Evolutionary conservation across 1,140 invertebrate genomes (phyloP), one percentile per base, ranked within the genome.

Genomic region (Drosophila mayri): DNA sequence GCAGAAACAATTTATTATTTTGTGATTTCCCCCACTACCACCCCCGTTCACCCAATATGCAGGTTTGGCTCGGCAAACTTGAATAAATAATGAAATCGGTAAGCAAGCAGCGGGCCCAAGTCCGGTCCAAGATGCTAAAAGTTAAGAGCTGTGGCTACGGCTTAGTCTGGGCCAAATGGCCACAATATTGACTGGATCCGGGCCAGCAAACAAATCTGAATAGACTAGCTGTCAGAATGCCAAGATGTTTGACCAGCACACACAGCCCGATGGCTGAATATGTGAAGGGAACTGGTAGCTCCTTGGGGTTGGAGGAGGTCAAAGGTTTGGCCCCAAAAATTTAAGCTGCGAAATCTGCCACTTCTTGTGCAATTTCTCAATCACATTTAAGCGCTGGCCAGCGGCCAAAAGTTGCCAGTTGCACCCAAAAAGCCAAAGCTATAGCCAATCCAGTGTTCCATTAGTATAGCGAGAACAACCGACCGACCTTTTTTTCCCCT

Each of bases 1-100:
- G 64, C 83, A 87, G 70, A 85, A 90, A 85, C 85, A 90, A 88
- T 90, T 85, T 90, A 90, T 90, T 90, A 90, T 90, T 81, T 90
- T 78, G 74, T 77, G 66, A 83, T 72, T 81, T 77, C 25, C 25
- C 47, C 25, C 55, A 35, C 25, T 25, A 25, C 25, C 25, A 25
- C 25, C 35, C 12, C 37, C 10, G 7, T 9, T 4, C 9, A 9
- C n/a, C 58, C 80, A 88, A 88, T 81, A 84, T 88, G 84, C 81
- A 88, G 79, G 77, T 90, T 88, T 81, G 68, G 59, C 76, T 80
- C 72, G 63, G 68, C 62, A 38, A 84, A 72, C 81, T 90, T 85
- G 81, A 90, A 90, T 90, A 90, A 90, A 90, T 90, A 85, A 90
- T 87, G 81, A 79, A 81, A 81, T 75, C 74, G 80, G 84, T 76